Conservation (phyloP, 2,797 vertebrate genomes). For the Glossophaga mutica region DNA sequence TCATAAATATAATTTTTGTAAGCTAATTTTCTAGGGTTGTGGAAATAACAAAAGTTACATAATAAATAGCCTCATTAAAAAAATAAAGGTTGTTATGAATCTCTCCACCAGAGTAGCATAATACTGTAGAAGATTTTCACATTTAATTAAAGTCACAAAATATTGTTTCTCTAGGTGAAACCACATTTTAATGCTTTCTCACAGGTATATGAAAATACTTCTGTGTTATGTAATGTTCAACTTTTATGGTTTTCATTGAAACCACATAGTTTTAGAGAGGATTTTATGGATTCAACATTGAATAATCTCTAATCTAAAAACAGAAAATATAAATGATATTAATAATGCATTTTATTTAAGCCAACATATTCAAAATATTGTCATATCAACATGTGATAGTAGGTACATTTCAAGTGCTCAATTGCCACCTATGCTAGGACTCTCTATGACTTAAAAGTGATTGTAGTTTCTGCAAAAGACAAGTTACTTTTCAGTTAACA, state of each 20-base stretch:
- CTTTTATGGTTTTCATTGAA: background rate
- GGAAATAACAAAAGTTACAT: background rate
- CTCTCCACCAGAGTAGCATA: background rate
- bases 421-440: background rate
- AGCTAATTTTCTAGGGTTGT: background rate
- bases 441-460: background rate
- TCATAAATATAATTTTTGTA: constrained; percentile 2
- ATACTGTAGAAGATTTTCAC: background rate
- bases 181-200: background rate
- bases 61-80: background rate
- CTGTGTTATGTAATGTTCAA: background rate
- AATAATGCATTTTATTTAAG: background rate
- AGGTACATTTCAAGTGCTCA: background rate
- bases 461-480: background rate
- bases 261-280: background rate
- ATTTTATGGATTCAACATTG: background rate
- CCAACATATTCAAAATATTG: background rate
- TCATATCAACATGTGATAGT: background rate
- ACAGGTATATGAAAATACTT: background rate
- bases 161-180: background rate
- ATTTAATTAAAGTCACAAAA: constrained; percentile 14
- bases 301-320: background rate
- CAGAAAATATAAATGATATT: background rate
- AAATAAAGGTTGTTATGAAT: background rate
- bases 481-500: background rate